These are phyloP conservation scores for Aphis craccivora DNA, from an alignment of 1,140 invertebrate species.

Conservation along the genomic window DNA sequence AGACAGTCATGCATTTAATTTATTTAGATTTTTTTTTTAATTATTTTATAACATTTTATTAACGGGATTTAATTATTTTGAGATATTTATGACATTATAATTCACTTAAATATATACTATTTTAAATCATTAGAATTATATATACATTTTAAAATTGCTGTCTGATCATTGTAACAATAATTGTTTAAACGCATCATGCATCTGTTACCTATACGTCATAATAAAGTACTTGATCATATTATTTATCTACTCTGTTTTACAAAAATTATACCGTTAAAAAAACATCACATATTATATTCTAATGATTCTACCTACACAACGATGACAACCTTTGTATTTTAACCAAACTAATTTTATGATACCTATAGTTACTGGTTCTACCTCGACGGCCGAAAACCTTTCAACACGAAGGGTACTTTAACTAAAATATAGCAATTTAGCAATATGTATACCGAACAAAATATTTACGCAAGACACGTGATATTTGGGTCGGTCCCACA, in stretches of 20 bases:
- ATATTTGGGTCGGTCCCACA: too few species aligned
- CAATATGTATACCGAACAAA: too few species aligned
- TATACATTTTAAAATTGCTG: not conserved
- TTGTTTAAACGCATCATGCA: not conserved
- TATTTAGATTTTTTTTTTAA: not conserved
- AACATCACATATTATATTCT: not conserved
- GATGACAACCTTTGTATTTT: not conserved
- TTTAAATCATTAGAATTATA: not conserved
- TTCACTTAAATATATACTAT: not conserved
- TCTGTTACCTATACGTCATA: not conserved
- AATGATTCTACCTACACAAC: not conserved
- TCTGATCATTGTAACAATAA: not conserved
- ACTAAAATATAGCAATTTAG: too few species aligned
- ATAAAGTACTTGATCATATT: not conserved
- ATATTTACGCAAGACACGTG: too few species aligned
- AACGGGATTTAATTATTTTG: not conserved
- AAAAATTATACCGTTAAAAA: not conserved
- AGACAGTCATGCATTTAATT: not conserved
- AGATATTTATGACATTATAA: not conserved
- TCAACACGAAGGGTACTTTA: too few species aligned
- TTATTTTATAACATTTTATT: not conserved
- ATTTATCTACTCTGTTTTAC: not conserved
- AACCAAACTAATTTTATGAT: too few species aligned
- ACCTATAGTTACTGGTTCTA: too few species aligned
- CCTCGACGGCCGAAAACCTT: too few species aligned